Base-by-base conservation (phyloP, 2,888 invertebrate species). In the Drosophila nigricruria region DNA sequence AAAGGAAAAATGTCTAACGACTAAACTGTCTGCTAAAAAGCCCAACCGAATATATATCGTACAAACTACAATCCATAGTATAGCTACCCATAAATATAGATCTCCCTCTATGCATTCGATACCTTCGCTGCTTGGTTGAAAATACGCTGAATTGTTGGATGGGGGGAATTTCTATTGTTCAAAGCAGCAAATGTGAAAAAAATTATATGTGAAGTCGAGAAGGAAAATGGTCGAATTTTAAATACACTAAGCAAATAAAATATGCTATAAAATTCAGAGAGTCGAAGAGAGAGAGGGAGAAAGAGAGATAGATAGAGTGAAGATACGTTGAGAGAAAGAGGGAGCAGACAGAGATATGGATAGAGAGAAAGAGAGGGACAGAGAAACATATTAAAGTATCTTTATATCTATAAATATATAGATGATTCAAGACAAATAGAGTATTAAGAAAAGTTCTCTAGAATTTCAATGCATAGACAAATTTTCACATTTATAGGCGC, bases 21-120 rank as follows among this genome's bases (percentile, higher is more conserved):
- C 50, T 43, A 3, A 67, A 66, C 49, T 59, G 61, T 73, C 70
- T 65, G 83, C 88, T 84, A 81, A 79, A 84, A 79, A 81, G 77
- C 76, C 70, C 50, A 70, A 64, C 56, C 66, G 70, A 83, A 74
- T 76, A 53, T 78, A 59, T 54, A 40, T 76, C 45, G 25, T 56
- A 53, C 23, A 18, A 60, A 57, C 34, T 38, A 71, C 42, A 57
- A 45, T 27, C n/a, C 47, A 27, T 57, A 38, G n/a, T 45, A 73
- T 59, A 32, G 32, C 1, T 43, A 34, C 10, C 20, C 34, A 53
- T 38, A 66, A 66, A 47, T 10, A 32, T 47, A 32, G 25, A 2
- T 3, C 36, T 49, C 27, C 30, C 18, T 6, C 34, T 14, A 12
- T 12, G 30, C 32, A n/a, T 38, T 25, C n/a, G 12, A 53, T 53